Percentiles rank a stretch among this genome's conserved stretches.
Evolutionary conservation across 30 jellyfish, hydroid and myxozoan species (phyloP).

Genomic region (Phacellophora camtschatica): DNA sequence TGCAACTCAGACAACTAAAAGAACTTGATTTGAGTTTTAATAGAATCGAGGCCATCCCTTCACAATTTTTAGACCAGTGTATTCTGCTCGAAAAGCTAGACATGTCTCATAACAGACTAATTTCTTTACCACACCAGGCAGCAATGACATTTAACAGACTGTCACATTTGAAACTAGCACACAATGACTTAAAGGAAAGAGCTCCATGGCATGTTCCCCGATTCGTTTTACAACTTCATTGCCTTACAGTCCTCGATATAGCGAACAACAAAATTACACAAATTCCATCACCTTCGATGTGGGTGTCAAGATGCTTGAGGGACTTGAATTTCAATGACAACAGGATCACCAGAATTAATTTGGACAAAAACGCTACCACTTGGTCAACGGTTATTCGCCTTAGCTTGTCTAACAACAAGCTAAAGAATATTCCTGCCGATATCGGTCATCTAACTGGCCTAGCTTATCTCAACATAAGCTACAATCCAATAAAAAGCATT

Average conservation of each 20-base stretch:
- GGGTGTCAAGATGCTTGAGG: slow-evolving; percentile 71
- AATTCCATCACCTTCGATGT: slow-evolving; percentile 77
- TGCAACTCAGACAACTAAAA: slow-evolving; percentile 44
- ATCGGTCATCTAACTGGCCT: slow-evolving; percentile 62
- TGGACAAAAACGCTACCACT: slow-evolving; percentile 14
- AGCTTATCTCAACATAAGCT: slow-evolving; percentile 61
- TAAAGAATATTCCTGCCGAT: slow-evolving; percentile 52
- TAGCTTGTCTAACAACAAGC: slow-evolving; percentile 54
- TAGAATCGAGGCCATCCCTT: slow-evolving; percentile 48
- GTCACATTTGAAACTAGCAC: slow-evolving; percentile 63
- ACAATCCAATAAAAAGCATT: slow-evolving; percentile 57
- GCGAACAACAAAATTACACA: slow-evolving; percentile 75
- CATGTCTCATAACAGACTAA: slow-evolving; percentile 61
- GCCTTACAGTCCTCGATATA: slow-evolving; percentile 52
- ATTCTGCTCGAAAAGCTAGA: slow-evolving; percentile 62
- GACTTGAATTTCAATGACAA: slow-evolving; percentile 72
- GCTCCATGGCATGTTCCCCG: slow-evolving; percentile 83
- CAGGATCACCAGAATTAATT: slow-evolving; percentile 55
- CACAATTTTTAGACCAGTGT: slow-evolving; percentile 54
- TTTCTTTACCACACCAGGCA: slow-evolving; percentile 56
- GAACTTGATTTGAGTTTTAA: slow-evolving; percentile 61
- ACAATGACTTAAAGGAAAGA: slow-evolving; percentile 59
- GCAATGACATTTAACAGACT: slow-evolving; percentile 38
- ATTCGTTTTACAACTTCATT: slow-evolving; percentile 61
- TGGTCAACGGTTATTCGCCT: slow-evolving; percentile 59